Conservation (phyloP, 2,888 invertebrate genomes). For the Xylocampa areola region DNA sequence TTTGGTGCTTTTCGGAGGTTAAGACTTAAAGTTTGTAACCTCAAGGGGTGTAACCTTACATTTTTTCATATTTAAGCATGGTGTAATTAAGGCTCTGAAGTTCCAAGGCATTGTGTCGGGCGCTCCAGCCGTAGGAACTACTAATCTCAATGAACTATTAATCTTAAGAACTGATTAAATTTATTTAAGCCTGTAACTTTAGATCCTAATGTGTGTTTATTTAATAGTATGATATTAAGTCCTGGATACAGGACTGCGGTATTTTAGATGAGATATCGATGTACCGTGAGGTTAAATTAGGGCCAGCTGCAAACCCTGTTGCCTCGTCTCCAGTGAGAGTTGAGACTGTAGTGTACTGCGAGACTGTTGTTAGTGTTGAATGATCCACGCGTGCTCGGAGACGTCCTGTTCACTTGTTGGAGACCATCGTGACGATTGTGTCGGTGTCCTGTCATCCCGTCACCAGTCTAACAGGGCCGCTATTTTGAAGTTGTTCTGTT, state of each 20-base stretch:
- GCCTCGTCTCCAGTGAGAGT: slow-evolving; percentile 1
- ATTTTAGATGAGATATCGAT: slow-evolving; percentile 14
- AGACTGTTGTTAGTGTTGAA: background rate
- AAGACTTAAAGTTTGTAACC: slow-evolving; percentile 50
- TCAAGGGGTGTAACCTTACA: slow-evolving; percentile 46
- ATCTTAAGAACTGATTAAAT: slow-evolving; percentile 61
- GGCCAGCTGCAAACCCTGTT: slow-evolving; percentile 12
- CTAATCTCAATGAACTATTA: slow-evolving; percentile 71
- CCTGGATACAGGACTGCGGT: slow-evolving; percentile 34
- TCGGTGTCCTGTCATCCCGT: background rate
- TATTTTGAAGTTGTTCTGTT: background rate
- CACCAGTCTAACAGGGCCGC: background rate
- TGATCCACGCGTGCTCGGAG: background rate
- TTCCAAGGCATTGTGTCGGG: slow-evolving; percentile 30
- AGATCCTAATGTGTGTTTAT: slow-evolving; percentile 46
- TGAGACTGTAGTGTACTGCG: background rate
- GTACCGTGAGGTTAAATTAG: slow-evolving; percentile 14
- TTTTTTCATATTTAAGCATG: slow-evolving; percentile 32
- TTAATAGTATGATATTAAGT: slow-evolving; percentile 28
- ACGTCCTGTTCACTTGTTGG: background rate
- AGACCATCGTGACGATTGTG: background rate
- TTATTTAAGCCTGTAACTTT: slow-evolving; percentile 42
- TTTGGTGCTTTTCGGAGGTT: slow-evolving; percentile 55
- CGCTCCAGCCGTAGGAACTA: slow-evolving; percentile 56
- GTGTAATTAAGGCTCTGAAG: slow-evolving; percentile 38